phyloP scores from a whole-genome alignment of 2,888 invertebrate genomes.

The Ochropleura leucogaster region DNA sequence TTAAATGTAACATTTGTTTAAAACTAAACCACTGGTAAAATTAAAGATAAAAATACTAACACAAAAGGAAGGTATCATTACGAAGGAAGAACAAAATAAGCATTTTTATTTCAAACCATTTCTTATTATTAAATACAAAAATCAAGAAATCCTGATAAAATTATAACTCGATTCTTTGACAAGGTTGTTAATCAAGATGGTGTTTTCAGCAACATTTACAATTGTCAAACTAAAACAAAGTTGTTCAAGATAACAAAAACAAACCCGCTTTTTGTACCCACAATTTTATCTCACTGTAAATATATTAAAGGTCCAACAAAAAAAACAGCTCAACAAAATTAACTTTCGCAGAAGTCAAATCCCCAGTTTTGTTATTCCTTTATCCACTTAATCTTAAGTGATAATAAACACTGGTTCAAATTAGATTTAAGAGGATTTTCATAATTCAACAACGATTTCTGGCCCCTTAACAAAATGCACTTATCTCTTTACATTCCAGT shows the following conservation, averaged over 20 bases:
- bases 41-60: background rate
- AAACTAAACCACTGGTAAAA: background rate
- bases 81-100: background rate
- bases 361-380: constrained; percentile 42
- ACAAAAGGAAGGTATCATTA: background rate
- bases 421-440: constrained; percentile 50
- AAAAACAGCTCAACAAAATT: constrained; percentile 26
- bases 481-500: constrained; percentile 31
- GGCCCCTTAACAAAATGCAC: constrained; percentile 31
- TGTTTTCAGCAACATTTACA: background rate
- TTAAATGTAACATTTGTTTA: background rate
- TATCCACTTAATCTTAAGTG: constrained; percentile 51
- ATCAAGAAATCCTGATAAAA: too few species aligned
- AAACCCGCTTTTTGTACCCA: background rate
- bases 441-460: constrained; percentile 47
- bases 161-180: too few species aligned
- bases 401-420: constrained; percentile 57
- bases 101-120: background rate
- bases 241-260: background rate
- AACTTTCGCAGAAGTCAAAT: constrained; percentile 25
- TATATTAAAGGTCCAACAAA: constrained; percentile 1
- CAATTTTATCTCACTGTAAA: constrained; percentile 23
- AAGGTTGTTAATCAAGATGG: background rate
- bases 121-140: background rate
- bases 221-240: background rate